Percentiles rank a stretch among this genome's conserved stretches.
Evolutionary conservation across 23 tunicate genomes (phyloP).

Genomic region (Trididemnum clinides): DNA sequence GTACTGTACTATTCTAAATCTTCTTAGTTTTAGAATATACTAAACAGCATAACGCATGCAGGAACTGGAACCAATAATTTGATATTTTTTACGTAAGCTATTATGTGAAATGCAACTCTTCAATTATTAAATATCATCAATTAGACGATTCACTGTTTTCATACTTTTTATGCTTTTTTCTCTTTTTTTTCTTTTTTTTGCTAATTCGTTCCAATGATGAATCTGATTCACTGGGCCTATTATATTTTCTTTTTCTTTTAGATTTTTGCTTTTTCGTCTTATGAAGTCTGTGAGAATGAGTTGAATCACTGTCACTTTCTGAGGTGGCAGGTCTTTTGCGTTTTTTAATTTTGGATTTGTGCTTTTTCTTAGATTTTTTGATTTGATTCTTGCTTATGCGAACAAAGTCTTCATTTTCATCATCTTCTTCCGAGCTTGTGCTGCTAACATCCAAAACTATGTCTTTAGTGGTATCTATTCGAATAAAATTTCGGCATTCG

Average conservation of each 20-base stretch:
- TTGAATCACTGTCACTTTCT: neutral
- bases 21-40: no score
- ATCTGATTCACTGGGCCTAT: neutral
- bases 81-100: no score
- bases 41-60: no score
- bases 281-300: neutral
- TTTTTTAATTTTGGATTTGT: conserved; percentile 13
- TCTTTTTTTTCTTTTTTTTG: conserved; percentile 26
- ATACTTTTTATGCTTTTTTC: conserved; percentile 9
- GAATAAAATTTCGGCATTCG: conserved; percentile 84
- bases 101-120: no score
- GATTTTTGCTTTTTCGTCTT: conserved; percentile 2
- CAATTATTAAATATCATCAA: no score
- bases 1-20: no score
- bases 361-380: conserved; percentile 19
- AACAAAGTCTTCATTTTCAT: conserved; percentile 25
- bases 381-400: neutral
- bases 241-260: conserved; percentile 6
- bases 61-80: no score
- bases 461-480: conserved; percentile 70
- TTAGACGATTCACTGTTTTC: no score
- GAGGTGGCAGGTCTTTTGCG: conserved; percentile 13
- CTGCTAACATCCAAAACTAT: conserved; percentile 92
- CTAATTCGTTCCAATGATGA: neutral
- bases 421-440: conserved; percentile 78